Evolutionary conservation across 2,888 invertebrate species (phyloP).

Genomic region (Cybosia mesomella): DNA sequence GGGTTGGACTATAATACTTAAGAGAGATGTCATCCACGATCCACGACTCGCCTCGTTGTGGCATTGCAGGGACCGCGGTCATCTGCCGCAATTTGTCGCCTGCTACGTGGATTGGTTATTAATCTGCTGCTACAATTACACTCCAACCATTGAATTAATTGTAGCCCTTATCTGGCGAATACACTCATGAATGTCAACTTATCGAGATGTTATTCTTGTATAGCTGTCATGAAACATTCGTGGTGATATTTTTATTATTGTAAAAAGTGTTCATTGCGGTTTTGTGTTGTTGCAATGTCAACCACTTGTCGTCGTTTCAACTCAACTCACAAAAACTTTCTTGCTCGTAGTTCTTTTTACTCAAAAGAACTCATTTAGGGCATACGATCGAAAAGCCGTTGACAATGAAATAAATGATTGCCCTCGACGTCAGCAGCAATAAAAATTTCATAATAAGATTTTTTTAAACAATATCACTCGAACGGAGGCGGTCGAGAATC

Average conservation of each 20-base stretch:
- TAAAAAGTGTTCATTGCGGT: conserved; percentile 65
- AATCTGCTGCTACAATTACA: conserved; percentile 77
- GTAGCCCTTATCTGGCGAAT: conserved; percentile 74
- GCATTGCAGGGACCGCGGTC: conserved; percentile 52
- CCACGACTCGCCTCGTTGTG: background rate
- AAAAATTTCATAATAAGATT: conserved; percentile 78
- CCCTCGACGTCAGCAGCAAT: conserved; percentile 66
- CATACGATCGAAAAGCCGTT: conserved; percentile 66
- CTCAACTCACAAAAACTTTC: conserved; percentile 49
- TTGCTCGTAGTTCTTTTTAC: conserved; percentile 54
- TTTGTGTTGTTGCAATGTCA: conserved; percentile 56
- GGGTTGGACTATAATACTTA: conserved; percentile 18
- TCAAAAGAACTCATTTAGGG: conserved; percentile 61
- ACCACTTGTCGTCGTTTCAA: conserved; percentile 54
- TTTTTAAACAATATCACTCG: conserved; percentile 78
- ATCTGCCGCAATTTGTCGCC: conserved; percentile 77
- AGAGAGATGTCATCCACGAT: conserved; percentile 42
- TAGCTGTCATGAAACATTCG: conserved; percentile 59
- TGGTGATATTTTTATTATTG: conserved; percentile 65
- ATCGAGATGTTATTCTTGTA: conserved; percentile 65
- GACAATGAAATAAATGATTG: conserved; percentile 69
- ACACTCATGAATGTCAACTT: conserved; percentile 61
- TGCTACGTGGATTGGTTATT: conserved; percentile 79
- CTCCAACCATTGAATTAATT: conserved; percentile 75
- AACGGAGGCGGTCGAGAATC: conserved; percentile 84